Evolutionary conservation across 2,113 vertebrate species (phyloP).

Genomic region (Anthoscopus minutus): DNA sequence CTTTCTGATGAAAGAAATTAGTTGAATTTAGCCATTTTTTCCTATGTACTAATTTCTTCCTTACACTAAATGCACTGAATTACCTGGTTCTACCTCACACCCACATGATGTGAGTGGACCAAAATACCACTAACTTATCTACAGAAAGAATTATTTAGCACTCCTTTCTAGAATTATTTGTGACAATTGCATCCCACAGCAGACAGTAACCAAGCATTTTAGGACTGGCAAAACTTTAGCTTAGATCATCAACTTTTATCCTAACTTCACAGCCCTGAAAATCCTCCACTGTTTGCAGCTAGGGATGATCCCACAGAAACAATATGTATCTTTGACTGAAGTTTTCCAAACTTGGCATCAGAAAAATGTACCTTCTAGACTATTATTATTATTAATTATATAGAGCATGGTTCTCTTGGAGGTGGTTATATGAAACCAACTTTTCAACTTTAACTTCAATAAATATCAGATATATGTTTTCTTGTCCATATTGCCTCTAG

Average conservation of each 20-base stretch:
- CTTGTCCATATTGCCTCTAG: background rate
- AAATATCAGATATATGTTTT: background rate
- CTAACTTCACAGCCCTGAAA: background rate
- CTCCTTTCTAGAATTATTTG: background rate
- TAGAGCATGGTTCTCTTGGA: background rate
- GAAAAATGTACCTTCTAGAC: background rate
- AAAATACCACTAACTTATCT: background rate
- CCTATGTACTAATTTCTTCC: background rate
- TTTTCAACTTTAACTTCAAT: background rate
- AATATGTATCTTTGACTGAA: background rate
- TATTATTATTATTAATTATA: background rate
- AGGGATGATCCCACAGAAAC: background rate
- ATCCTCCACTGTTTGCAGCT: background rate
- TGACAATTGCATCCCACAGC: background rate
- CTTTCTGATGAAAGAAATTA: background rate
- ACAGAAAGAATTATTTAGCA: background rate
- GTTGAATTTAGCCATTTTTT: background rate
- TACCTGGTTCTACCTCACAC: background rate
- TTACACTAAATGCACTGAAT: background rate
- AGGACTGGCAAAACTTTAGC: background rate
- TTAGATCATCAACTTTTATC: background rate
- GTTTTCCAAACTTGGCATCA: background rate
- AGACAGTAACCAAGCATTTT: background rate
- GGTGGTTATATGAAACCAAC: background rate
- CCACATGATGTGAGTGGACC: fast-evolving